phyloP scores from a whole-genome alignment of 2,888 invertebrate species.

The Cosmorhoe ocellata region DNA sequence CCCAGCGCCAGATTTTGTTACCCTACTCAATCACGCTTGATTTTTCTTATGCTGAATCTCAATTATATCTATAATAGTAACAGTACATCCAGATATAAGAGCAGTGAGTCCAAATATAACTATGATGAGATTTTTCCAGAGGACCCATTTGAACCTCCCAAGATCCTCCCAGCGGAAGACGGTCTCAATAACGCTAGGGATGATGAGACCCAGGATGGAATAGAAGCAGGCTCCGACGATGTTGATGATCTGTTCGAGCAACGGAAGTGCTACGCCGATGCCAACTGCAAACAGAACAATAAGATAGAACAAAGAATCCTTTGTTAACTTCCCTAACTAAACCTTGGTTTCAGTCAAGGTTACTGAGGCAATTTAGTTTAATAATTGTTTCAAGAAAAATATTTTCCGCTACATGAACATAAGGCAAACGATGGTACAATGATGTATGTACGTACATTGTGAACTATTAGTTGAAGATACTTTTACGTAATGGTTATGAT shows the following conservation, averaged over 20 bases:
- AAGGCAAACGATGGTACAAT: background rate
- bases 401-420: background rate
- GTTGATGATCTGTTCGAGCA: slow-evolving; percentile 76
- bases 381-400: background rate
- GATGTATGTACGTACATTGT: too few species aligned
- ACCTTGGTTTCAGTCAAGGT: background rate
- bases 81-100: slow-evolving; percentile 84
- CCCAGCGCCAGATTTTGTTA: too few species aligned
- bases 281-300: slow-evolving; percentile 52
- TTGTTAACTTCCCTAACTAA: background rate
- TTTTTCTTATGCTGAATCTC: slow-evolving; percentile 48
- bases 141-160: slow-evolving; percentile 85
- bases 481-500: too few species aligned
- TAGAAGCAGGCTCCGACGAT: slow-evolving; percentile 83
- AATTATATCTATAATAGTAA: slow-evolving; percentile 68
- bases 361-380: background rate
- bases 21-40: slow-evolving; percentile 11
- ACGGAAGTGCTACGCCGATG: slow-evolving; percentile 72
- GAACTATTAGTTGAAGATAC: background rate
- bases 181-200: slow-evolving; percentile 88
- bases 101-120: slow-evolving; percentile 83
- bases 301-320: too few species aligned
- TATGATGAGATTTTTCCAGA: slow-evolving; percentile 86
- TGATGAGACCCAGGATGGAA: slow-evolving; percentile 87
- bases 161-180: slow-evolving; percentile 86